phyloP scores from a whole-genome alignment of 2,797 vertebrate species.

The Sebastes iracundus region DNA sequence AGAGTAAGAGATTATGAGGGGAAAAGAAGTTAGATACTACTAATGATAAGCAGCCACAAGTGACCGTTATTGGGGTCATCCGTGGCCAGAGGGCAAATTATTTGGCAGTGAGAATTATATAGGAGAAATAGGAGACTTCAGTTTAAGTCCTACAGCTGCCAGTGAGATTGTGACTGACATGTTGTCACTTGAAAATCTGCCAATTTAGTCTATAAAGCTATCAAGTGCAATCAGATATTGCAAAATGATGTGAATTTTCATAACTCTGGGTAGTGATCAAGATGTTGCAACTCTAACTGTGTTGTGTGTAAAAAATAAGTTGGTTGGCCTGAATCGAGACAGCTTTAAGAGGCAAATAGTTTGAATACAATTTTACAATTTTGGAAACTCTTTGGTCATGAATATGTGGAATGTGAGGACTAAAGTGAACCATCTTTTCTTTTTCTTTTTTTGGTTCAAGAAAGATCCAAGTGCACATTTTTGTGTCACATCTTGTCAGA shows the following conservation, averaged over 20 bases:
- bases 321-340: neutral
- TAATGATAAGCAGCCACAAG: neutral
- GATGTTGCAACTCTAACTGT: neutral
- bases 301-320: neutral
- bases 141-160: neutral
- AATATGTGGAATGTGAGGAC: neutral
- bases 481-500: neutral
- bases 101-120: neutral
- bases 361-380: neutral
- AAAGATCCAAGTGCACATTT: neutral
- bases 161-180: neutral
- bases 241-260: neutral
- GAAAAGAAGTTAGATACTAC: neutral
- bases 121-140: neutral
- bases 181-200: neutral
- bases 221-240: neutral
- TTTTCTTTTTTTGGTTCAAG: neutral
- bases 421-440: neutral
- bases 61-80: neutral
- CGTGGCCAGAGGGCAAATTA: neutral
- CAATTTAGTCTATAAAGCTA: neutral
- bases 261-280: neutral
- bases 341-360: neutral
- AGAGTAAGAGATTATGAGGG: conserved; percentile 53
- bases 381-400: neutral